Evolutionary conservation across 1,140 invertebrate genomes (phyloP).

Genomic region (Agrypnia vestita): DNA sequence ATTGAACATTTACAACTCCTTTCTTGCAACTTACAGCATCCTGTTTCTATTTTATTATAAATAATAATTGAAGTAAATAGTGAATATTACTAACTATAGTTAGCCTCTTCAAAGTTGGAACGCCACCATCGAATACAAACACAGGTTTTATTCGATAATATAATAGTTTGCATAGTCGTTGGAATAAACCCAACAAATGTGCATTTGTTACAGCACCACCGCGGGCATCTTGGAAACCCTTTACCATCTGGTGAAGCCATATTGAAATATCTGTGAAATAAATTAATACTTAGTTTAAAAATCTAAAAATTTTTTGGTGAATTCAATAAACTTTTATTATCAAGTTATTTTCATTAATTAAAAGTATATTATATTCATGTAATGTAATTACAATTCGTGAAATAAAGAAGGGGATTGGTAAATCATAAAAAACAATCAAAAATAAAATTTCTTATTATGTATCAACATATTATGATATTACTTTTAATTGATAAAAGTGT

Average conservation of each 20-base stretch:
- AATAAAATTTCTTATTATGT: too few relatives aligned
- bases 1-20: too few relatives aligned
- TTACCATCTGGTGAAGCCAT: constrained; percentile 97
- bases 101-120: constrained; percentile 91
- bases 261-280: constrained; percentile 91
- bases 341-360: too few relatives aligned
- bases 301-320: background rate
- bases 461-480: too few relatives aligned
- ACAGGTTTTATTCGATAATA: constrained; percentile 97
- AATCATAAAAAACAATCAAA: too few relatives aligned
- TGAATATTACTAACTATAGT: constrained; percentile 82
- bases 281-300: background rate
- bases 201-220: constrained; percentile 89
- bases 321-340: background rate
- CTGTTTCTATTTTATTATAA: too few relatives aligned
- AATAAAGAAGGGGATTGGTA: too few relatives aligned
- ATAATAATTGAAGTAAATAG: background rate
- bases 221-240: constrained; percentile 92
- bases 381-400: too few relatives aligned
- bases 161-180: constrained; percentile 95
- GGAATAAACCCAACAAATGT: constrained; percentile 93
- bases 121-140: constrained; percentile 99
- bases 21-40: too few relatives aligned
- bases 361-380: too few relatives aligned
- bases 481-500: too few relatives aligned